Conservation (phyloP, 2,888 invertebrate species). For the Tipula helvola region DNA sequence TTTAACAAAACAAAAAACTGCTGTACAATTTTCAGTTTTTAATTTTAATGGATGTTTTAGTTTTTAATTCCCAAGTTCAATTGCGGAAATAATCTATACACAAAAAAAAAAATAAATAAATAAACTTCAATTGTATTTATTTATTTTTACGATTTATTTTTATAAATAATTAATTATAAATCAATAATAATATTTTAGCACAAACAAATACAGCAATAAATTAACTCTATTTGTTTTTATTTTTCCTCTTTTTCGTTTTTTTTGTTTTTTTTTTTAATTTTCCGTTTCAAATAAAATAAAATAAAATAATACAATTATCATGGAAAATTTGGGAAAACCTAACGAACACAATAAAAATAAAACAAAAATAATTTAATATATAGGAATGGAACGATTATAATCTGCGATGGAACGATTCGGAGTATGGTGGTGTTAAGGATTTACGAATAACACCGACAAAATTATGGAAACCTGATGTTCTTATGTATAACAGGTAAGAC, state of each 20-base stretch:
- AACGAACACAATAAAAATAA: background rate
- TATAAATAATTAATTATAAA: background rate
- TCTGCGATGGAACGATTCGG: constrained; percentile 89
- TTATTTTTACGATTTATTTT: background rate
- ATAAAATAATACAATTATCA: background rate
- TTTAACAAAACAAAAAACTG: background rate
- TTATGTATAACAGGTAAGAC: constrained; percentile 97
- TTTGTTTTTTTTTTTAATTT: background rate
- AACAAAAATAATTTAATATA: constrained; percentile 22
- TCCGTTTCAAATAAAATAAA: background rate
- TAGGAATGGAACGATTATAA: constrained; percentile 99
- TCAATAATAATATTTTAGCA: background rate
- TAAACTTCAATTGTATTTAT: background rate
- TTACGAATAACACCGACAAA: constrained; percentile 89
- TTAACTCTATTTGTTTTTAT: background rate
- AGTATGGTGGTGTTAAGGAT: constrained; percentile 89
- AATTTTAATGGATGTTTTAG: background rate
- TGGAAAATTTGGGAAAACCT: constrained; percentile 13
- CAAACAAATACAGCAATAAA: background rate
- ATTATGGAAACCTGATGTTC: constrained; percentile 97
- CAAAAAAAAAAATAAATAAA: background rate
- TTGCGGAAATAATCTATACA: background rate
- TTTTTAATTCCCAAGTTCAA: background rate
- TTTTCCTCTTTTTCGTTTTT: background rate
- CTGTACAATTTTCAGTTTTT: background rate